Base-by-base conservation (phyloP, 2,797 vertebrate genomes). In the Gastrophryne carolinensis region DNA sequence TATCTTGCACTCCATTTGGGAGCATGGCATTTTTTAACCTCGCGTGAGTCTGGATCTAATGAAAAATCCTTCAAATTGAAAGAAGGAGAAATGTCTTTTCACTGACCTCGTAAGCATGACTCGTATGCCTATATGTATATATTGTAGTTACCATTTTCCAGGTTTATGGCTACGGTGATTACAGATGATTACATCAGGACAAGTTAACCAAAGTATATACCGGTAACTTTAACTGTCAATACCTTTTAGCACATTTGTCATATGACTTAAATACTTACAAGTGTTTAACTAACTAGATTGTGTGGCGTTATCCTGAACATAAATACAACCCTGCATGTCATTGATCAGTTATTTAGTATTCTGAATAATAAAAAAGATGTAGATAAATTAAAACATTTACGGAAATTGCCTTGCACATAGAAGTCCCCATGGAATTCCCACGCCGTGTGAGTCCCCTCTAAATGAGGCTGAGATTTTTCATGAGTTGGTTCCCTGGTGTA, bases 331-430 rank as follows among this genome's bases (percentile, higher is more conserved):
- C 9, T 32, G 41, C 44, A 68, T 41, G 24, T 12, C 12, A 57
- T 30, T 41, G 17, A 27, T 54, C 27, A 19, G 58, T 64, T 50
- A 71, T 34, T 64, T 64, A 77, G 50, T 11, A 58, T 44, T 39
- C 39, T 27, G 47, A 29, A 57, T 63, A 49, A 32, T 56, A 37
- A 41, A 78, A 64, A 72, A 65, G 52, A 32, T 52, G 60, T 77
- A 44, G 39, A 35, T 66, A 65, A 65, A 78, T 78, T 72, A 78
- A 72, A 78, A 65, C 75, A 78, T 72, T 78, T 66, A 78, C 58
- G 60, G 52, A 71, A 57, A 56, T 70, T 58, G 52, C 67, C 8
- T 58, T 52, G 60, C 60, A 50, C 58, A 63, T 47, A 64, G 27
- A 7, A 50, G 50, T 23, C 61, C 75, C 75, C 52, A 19, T 39